Conservation (phyloP, 2,888 invertebrate genomes). For the Idaea aversata region DNA sequence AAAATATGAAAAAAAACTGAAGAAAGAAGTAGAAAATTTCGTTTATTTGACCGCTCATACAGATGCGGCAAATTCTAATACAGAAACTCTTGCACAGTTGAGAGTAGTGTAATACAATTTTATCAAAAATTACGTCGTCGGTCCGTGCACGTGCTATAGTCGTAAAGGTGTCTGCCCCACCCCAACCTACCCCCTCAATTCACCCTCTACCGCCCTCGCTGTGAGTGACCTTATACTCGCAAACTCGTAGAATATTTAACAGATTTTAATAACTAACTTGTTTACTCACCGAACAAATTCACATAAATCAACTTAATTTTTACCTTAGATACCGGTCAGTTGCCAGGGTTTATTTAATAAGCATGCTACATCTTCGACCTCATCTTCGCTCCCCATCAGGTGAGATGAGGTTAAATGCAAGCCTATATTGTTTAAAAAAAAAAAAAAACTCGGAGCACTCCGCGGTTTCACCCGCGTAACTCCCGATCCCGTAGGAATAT, state of each 20-base stretch:
- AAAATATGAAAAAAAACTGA: too few species aligned
- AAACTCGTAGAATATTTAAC: conserved; percentile 44
- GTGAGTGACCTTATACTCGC: conserved; percentile 24
- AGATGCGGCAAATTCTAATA: conserved; percentile 32
- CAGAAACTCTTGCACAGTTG: conserved; percentile 29
- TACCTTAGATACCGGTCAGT: conserved; percentile 8
- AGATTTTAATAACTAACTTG: conserved; percentile 43
- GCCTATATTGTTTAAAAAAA: too few species aligned
- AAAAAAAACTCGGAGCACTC: too few species aligned
- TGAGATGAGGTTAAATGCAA: too few species aligned
- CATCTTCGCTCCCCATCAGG: too few species aligned
- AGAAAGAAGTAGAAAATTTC: not conserved
- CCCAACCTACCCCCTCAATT: conserved; percentile 13
- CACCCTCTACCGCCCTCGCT: conserved; percentile 16
- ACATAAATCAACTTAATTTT: conserved; percentile 31
- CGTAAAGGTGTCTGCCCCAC: conserved; percentile 57
- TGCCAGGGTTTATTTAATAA: not conserved
- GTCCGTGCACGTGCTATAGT: conserved; percentile 52
- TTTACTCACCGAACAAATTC: conserved; percentile 33
- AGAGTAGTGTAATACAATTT: conserved; percentile 55
- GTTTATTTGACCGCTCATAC: not conserved
- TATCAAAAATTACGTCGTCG: conserved; percentile 54
- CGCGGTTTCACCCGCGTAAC: too few species aligned
- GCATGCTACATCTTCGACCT: too few species aligned
- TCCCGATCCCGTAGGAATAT: too few species aligned